Evolutionary conservation across 2,113 vertebrate species (phyloP).

Genomic region (Vicugna pacos): DNA sequence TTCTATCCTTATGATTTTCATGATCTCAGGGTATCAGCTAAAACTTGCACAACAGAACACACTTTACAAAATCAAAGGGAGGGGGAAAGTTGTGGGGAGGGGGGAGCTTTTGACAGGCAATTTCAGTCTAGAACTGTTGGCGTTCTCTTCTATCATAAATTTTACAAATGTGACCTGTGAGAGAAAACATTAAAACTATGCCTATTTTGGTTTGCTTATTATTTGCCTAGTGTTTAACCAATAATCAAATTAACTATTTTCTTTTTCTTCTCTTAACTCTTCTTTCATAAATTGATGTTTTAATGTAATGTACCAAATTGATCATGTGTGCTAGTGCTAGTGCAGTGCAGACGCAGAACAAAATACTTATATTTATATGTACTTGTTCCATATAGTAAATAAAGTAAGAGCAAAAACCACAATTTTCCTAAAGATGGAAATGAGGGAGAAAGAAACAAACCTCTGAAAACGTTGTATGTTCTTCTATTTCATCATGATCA

Average conservation of each 20-base stretch:
- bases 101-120: neutral
- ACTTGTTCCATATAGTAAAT: neutral
- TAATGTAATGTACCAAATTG: neutral
- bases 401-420: neutral
- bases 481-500: neutral
- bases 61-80: neutral
- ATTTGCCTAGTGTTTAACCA: neutral
- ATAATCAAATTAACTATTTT: neutral
- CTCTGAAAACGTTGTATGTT: neutral
- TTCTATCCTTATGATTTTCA: neutral
- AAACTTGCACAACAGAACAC: neutral
- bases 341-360: neutral
- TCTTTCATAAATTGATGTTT: neutral
- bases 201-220: neutral
- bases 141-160: neutral
- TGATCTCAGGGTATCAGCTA: neutral
- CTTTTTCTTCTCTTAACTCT: neutral
- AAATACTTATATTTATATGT: neutral
- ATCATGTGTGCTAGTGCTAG: too few species aligned
- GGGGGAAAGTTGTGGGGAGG: rapidly evolving
- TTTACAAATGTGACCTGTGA: neutral
- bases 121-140: slow-evolving; percentile 9
- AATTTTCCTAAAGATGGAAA: neutral
- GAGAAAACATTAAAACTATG: neutral
- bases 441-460: neutral